phyloP scores from a whole-genome alignment of 2,797 vertebrate species.

The Acrocephalus scirpaceus region DNA sequence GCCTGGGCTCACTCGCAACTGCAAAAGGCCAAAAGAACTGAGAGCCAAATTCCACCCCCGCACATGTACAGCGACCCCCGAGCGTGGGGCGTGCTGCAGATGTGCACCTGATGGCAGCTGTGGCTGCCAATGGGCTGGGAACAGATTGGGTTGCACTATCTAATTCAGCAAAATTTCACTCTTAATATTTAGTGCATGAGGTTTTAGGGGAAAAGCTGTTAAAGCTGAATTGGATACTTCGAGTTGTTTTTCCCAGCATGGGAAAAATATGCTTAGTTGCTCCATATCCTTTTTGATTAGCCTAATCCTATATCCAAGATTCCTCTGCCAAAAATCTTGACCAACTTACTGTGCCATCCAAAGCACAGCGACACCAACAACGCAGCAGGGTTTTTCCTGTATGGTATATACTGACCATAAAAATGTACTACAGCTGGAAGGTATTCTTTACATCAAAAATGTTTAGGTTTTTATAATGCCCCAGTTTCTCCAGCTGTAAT shows the following conservation, averaged over 20 bases:
- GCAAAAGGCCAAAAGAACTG: constrained; percentile 27
- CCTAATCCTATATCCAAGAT: neutral
- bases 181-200: neutral
- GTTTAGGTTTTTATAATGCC: neutral
- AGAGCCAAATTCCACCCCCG: neutral
- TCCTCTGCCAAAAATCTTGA: neutral
- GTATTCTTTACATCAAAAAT: neutral
- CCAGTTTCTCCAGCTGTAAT: neutral
- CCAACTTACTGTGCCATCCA: neutral
- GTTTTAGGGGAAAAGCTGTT: constrained; percentile 29
- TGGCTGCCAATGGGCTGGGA: neutral
- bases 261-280: neutral
- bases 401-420: neutral
- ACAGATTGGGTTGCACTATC: neutral
- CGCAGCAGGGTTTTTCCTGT: neutral
- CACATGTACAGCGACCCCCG: neutral
- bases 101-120: constrained; percentile 22
- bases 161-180: constrained; percentile 36
- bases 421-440: neutral
- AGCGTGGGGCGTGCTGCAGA: neutral
- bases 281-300: neutral
- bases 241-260: neutral
- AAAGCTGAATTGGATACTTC: constrained; percentile 28
- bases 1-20: neutral
- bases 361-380: neutral